These are phyloP conservation scores for Girardinus metallicus DNA, from an alignment of 2,797 vertebrate species.

Conservation along the genomic window DNA sequence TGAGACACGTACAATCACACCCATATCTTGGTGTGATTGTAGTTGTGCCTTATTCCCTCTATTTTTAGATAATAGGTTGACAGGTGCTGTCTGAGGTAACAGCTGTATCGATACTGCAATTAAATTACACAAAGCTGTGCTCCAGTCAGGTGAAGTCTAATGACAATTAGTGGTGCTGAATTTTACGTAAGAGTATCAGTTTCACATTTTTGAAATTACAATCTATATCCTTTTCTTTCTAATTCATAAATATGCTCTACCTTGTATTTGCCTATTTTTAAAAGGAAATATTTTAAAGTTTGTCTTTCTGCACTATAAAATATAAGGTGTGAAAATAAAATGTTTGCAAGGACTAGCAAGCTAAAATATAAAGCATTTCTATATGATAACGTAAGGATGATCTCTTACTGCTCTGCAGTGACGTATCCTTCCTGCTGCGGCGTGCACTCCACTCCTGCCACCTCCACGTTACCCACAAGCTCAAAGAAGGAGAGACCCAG, in stretches of 20 bases:
- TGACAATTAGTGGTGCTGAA: background rate
- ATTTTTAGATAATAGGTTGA: background rate
- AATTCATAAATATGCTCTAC: too few relatives aligned
- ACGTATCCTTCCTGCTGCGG: slow-evolving; percentile 89
- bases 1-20: too few relatives aligned
- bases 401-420: slow-evolving; percentile 92
- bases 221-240: too few relatives aligned
- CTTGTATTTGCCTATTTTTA: too few relatives aligned
- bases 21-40: background rate
- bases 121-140: background rate
- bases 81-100: background rate
- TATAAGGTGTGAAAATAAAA: background rate
- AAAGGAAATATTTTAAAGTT: background rate
- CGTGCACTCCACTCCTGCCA: slow-evolving; percentile 89
- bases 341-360: background rate
- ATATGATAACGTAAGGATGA: slow-evolving; percentile 22
- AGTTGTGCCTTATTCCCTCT: background rate
- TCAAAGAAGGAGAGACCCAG: slow-evolving; percentile 94
- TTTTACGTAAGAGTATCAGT: background rate
- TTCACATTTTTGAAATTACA: background rate
- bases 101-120: background rate
- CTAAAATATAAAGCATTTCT: slow-evolving; percentile 12
- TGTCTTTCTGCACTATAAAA: background rate
- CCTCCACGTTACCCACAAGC: slow-evolving; percentile 90
- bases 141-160: background rate